phyloP scores from a whole-genome alignment of 2,888 invertebrate genomes.

The Amblyjoppa proteus region DNA sequence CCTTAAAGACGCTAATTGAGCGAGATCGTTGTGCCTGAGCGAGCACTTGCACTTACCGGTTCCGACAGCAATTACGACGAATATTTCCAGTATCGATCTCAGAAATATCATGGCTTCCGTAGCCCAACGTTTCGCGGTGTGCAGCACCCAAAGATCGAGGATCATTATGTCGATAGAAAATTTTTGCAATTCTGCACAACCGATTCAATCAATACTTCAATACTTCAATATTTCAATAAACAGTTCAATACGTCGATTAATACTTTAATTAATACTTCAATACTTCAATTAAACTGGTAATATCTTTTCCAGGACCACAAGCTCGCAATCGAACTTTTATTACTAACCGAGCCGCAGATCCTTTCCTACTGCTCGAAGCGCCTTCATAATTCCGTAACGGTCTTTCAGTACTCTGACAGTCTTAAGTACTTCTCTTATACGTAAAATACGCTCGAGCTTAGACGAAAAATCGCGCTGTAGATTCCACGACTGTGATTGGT shows the following conservation, averaged over 20 bases:
- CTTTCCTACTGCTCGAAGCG: neutral
- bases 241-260: no score
- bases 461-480: neutral
- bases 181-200: slow-evolving; percentile 46
- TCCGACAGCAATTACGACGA: slow-evolving; percentile 68
- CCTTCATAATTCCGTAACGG: neutral
- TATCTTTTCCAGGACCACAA: neutral
- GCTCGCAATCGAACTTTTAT: neutral
- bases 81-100: slow-evolving; percentile 67
- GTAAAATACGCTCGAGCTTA: neutral
- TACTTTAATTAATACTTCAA: no score
- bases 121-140: slow-evolving; percentile 64
- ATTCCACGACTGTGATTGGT: neutral
- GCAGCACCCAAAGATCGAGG: slow-evolving; percentile 75
- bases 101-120: slow-evolving; percentile 54
- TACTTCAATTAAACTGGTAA: no score
- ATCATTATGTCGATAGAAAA: slow-evolving; percentile 61
- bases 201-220: neutral
- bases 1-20: no score
- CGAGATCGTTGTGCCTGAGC: neutral
- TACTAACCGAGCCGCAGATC: neutral
- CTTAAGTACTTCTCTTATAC: neutral
- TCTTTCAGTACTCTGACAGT: neutral
- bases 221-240: no score
- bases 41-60: slow-evolving; percentile 67